Evolutionary conservation across 2,113 vertebrate genomes (phyloP).

Genomic region (Petaurus breviceps): DNA sequence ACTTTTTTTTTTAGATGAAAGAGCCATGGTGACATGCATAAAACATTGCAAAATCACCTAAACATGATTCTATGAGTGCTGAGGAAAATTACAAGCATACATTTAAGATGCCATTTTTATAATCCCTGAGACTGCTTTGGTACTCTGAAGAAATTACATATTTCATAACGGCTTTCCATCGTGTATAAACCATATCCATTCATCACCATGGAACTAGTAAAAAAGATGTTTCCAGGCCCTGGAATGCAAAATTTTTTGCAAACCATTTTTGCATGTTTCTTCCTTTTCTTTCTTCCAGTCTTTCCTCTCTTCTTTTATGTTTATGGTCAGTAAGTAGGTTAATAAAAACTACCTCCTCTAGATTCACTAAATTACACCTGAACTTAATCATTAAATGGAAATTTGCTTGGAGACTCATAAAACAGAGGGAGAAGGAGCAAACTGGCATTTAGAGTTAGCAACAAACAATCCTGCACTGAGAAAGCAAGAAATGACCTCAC

Average conservation of each 20-base stretch:
- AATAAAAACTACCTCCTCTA: not conserved
- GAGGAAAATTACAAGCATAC: constrained; percentile 41
- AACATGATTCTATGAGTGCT: not conserved
- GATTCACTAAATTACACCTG: not conserved
- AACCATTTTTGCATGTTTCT: not conserved
- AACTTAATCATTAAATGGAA: not conserved
- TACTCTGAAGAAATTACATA: not conserved
- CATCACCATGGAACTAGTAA: not conserved
- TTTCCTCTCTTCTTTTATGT: not conserved
- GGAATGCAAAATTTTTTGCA: constrained; percentile 8
- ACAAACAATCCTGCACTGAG: not conserved
- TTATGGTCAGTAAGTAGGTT: not conserved
- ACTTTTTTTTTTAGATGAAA: constrained; percentile 18
- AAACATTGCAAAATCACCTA: constrained; percentile 34
- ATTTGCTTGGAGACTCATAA: constrained; percentile 24
- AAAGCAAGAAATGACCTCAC: not conserved
- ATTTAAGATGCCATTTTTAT: constrained; percentile 29
- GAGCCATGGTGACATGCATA: constrained; percentile 2
- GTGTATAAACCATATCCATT: not conserved
- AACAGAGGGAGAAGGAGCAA: constrained; percentile 9
- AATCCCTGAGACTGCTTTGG: constrained; percentile 24
- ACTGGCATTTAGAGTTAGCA: constrained; percentile 42
- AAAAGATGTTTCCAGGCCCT: not conserved
- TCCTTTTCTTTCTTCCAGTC: not conserved
- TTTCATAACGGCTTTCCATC: not conserved